These are phyloP conservation scores for Paraescarpia echinospica DNA, from an alignment of 1,140 invertebrate species.

Conservation along the genomic window DNA sequence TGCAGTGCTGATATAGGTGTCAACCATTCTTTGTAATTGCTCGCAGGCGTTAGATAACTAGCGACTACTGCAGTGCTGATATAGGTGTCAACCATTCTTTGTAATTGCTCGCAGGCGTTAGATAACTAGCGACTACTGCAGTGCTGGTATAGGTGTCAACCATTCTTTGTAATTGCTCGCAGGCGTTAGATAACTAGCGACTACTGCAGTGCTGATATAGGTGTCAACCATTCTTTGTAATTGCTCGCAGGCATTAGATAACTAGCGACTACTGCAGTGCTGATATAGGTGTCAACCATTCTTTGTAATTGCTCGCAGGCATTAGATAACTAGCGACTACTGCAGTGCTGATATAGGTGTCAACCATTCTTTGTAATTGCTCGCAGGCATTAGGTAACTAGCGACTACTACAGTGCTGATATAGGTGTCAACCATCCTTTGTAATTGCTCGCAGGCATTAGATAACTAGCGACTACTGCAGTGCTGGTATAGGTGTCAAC, in stretches of 20 bases:
- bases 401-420: background rate
- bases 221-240: too few species aligned
- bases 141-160: too few species aligned
- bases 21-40: background rate
- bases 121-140: background rate
- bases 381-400: background rate
- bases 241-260: background rate
- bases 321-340: background rate
- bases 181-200: background rate
- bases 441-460: background rate
- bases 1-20: background rate
- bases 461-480: background rate
- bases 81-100: too few species aligned
- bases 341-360: background rate
- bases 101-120: background rate
- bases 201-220: background rate
- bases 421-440: too few species aligned
- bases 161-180: background rate
- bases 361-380: background rate
- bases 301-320: background rate
- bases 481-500: too few species aligned
- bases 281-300: too few species aligned
- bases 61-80: background rate
- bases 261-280: background rate
- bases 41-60: background rate